phyloP scores from a whole-genome alignment of 2,797 vertebrate species.

The Delichon dasypus region DNA sequence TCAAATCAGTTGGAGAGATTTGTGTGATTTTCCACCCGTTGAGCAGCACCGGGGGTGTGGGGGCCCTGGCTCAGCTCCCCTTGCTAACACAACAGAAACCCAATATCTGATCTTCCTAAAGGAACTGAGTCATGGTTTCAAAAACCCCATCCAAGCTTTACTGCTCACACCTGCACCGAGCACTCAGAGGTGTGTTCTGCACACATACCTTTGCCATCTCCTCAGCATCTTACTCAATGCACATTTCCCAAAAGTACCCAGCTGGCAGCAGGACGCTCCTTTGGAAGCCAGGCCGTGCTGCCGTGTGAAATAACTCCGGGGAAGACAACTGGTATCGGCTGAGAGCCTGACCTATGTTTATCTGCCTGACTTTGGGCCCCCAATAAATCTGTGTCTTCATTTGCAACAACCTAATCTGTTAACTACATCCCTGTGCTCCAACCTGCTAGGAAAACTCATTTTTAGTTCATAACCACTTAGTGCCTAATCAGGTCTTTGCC shows the following conservation, averaged over 20 bases:
- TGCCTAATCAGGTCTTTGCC: constrained; percentile 4
- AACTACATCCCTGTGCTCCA: background rate
- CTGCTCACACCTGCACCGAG: constrained; percentile 37
- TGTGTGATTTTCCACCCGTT: background rate
- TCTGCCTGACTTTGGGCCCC: background rate
- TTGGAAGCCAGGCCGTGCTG: background rate
- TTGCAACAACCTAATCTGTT: background rate
- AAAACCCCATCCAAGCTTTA: constrained; percentile 50
- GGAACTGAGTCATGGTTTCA: constrained; percentile 67
- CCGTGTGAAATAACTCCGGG: background rate
- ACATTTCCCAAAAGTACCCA: background rate
- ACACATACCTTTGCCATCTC: constrained; percentile 32
- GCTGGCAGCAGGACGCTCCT: background rate
- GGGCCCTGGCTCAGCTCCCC: background rate
- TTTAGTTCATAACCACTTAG: background rate
- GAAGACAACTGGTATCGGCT: background rate
- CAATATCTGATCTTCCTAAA: constrained; percentile 64
- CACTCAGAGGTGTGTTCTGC: constrained; percentile 41
- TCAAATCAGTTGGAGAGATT: background rate
- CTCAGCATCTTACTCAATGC: constrained; percentile 40
- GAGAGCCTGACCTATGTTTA: constrained; percentile 7
- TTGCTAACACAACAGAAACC: constrained; percentile 52
- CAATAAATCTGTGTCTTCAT: background rate
- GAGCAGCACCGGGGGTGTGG: background rate
- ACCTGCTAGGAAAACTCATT: constrained; percentile 6